These are phyloP conservation scores for Frieseomelitta varia DNA, from an alignment of 1,140 invertebrate species.

Conservation along the genomic window DNA sequence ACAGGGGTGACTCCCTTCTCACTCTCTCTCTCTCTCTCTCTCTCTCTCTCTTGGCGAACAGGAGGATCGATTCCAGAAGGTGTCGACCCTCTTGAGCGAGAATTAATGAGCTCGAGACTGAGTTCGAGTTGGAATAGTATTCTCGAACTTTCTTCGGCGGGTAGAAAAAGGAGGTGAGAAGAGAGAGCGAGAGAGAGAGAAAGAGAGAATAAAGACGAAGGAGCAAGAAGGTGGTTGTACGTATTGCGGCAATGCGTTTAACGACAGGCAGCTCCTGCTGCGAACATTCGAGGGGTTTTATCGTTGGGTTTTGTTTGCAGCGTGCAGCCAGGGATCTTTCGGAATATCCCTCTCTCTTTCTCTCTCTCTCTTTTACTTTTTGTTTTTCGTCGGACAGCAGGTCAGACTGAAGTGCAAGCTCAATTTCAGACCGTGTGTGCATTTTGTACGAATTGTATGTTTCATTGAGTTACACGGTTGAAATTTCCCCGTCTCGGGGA, in stretches of 20 bases:
- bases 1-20: too few species aligned
- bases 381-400: not conserved
- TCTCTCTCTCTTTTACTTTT: not conserved
- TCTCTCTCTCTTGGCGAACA: not conserved
- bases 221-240: not conserved
- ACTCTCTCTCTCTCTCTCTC: too few species aligned
- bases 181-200: not conserved
- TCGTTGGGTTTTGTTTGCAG: not conserved
- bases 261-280: not conserved
- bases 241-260: not conserved
- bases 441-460: not conserved
- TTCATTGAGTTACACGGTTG: constrained; percentile 3
- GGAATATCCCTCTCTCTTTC: not conserved
- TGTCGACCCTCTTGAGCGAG: constrained; percentile 15
- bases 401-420: not conserved
- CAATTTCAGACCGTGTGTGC: not conserved
- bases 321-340: not conserved
- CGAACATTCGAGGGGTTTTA: not conserved
- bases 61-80: constrained; percentile 3
- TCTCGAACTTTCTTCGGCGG: constrained; percentile 1
- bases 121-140: constrained; percentile 9
- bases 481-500: not conserved
- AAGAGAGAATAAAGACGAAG: not conserved
- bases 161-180: too few species aligned
- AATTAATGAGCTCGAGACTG: constrained; percentile 28